These are phyloP conservation scores for Ptychadena robeensis DNA, from an alignment of 2,797 vertebrate genomes.

Conservation along the genomic window DNA sequence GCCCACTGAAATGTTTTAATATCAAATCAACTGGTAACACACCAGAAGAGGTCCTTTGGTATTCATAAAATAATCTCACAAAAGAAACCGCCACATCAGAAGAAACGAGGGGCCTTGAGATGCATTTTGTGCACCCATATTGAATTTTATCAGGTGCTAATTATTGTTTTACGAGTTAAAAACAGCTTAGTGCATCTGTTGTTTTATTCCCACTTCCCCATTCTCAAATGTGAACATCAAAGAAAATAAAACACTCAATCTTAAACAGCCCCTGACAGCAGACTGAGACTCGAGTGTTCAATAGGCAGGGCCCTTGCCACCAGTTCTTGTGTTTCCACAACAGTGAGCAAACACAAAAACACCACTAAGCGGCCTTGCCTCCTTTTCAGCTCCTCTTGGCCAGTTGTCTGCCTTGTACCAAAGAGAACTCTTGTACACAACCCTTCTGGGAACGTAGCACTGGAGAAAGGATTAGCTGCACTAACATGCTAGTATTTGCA, in stretches of 20 bases:
- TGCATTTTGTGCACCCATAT: constrained; percentile 62
- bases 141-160: constrained; percentile 82
- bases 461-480: constrained; percentile 81
- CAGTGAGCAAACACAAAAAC: constrained; percentile 87
- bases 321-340: constrained; percentile 87
- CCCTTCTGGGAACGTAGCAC: constrained; percentile 80
- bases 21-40: constrained; percentile 30
- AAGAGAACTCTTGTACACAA: constrained; percentile 78
- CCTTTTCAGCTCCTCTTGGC: constrained; percentile 81
- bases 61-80: constrained; percentile 64
- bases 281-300: constrained; percentile 83
- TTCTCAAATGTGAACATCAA: constrained; percentile 83
- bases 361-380: constrained; percentile 82
- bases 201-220: constrained; percentile 85
- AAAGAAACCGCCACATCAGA: constrained; percentile 65
- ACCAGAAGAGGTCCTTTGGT: constrained; percentile 39
- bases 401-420: constrained; percentile 80
- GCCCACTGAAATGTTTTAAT: constrained; percentile 48
- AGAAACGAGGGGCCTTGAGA: constrained; percentile 60
- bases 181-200: constrained; percentile 81
- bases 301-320: constrained; percentile 86
- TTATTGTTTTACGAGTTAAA: constrained; percentile 78
- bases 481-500: constrained; percentile 77
- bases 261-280: constrained; percentile 84
- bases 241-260: constrained; percentile 86